Conservation (phyloP, 2,888 invertebrate genomes). For the Eulithis testata region DNA sequence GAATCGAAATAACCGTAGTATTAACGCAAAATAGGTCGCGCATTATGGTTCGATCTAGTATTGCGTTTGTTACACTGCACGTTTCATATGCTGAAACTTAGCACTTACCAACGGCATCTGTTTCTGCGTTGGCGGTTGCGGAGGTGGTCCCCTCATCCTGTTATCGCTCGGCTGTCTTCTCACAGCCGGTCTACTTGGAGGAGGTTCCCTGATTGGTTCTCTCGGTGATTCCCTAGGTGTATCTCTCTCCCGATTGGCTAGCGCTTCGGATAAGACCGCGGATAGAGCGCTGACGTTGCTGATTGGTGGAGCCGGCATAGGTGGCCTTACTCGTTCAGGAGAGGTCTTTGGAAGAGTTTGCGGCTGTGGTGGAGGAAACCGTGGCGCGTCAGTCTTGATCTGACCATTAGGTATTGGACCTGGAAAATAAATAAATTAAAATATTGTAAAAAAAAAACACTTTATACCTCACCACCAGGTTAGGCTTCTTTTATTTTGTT, state of each 20-base stretch:
- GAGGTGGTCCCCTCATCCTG: conserved; percentile 89
- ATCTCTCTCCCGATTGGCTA: conserved; percentile 60
- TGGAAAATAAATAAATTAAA: conserved; percentile 34
- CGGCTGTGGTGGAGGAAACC: conserved; percentile 65
- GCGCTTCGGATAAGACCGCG: conserved; percentile 68
- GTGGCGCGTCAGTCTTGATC: conserved; percentile 68
- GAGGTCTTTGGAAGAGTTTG: conserved; percentile 58
- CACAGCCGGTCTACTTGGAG: conserved; percentile 30
- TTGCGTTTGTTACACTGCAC: conserved; percentile 20
- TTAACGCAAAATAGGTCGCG: conserved; percentile 27
- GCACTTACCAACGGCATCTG: conserved; percentile 86
- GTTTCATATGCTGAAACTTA: not conserved
- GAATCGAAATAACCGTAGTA: conserved; percentile 18
- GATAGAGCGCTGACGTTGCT: conserved; percentile 69
- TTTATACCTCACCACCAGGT: too few species aligned
- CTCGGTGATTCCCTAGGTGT: conserved; percentile 49
- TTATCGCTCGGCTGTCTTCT: conserved; percentile 74
- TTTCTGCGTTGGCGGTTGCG: conserved; percentile 90
- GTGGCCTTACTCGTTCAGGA: conserved; percentile 65
- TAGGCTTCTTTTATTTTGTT: too few species aligned
- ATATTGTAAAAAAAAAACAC: too few species aligned
- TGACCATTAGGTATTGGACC: conserved; percentile 74
- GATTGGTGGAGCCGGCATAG: conserved; percentile 48
- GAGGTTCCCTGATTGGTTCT: conserved; percentile 65
- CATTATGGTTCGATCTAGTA: conserved; percentile 18